Conservation (phyloP, 92 coral and sea anemone genomes). For the Diadumene lineata region DNA sequence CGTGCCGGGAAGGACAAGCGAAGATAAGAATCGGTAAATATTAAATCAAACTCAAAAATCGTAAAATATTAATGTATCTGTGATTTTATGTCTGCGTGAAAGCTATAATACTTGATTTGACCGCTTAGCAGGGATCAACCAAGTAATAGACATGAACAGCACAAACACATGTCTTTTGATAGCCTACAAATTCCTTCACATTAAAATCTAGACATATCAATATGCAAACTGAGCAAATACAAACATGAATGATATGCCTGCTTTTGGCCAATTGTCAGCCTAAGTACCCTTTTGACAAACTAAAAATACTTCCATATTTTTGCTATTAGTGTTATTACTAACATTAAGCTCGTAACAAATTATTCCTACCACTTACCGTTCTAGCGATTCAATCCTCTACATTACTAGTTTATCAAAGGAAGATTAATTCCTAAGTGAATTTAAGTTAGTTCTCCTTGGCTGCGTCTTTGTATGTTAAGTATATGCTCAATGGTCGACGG, state of each 20-base stretch:
- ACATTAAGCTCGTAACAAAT: not conserved
- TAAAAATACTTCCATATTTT: not conserved
- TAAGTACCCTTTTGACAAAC: not conserved
- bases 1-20: not conserved
- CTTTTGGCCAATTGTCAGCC: not conserved
- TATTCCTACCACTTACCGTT: not conserved
- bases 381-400: not conserved
- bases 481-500: not conserved
- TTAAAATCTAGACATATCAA: not conserved
- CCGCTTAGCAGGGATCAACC: not conserved
- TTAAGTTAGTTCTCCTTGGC: conserved; percentile 9
- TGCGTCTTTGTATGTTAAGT: conserved; percentile 10
- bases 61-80: not conserved
- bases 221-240: conserved; percentile 4
- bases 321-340: no score
- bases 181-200: not conserved
- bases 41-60: not conserved
- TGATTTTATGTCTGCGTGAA: conserved; percentile 1
- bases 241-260: not conserved
- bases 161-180: not conserved
- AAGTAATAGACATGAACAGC: not conserved
- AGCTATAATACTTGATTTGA: not conserved
- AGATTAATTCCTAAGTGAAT: not conserved
- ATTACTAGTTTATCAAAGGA: not conserved
- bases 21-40: not conserved